phyloP scores from a whole-genome alignment of 2,113 vertebrate species.

The Xiphophorus hellerii region DNA sequence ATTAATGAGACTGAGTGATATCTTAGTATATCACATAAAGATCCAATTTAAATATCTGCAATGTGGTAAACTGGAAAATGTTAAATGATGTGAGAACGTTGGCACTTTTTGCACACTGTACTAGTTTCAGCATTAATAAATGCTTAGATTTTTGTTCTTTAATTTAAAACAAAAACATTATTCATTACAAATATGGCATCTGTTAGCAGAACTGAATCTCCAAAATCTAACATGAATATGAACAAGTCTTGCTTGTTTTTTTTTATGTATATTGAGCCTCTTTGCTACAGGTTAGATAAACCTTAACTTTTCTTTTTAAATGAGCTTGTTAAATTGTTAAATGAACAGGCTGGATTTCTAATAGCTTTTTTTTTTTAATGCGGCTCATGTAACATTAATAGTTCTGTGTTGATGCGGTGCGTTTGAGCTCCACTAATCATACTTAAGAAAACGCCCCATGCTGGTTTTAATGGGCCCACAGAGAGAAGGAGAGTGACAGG shows the following conservation, averaged over 20 bases:
- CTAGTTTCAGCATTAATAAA: no score
- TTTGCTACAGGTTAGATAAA: not conserved
- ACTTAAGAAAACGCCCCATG: conserved; percentile 14
- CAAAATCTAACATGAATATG: no score
- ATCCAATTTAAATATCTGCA: no score
- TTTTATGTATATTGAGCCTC: not conserved
- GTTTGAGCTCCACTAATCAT: conserved; percentile 24
- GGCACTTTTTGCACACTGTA: no score
- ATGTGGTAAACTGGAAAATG: no score
- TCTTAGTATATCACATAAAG: no score
- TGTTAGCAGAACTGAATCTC: no score
- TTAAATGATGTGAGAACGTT: no score
- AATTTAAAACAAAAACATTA: no score
- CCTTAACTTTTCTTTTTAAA: not conserved
- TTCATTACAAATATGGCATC: no score
- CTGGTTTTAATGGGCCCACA: conserved; percentile 45
- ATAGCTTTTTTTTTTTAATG: not conserved
- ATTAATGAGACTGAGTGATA: no score
- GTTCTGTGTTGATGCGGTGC: conserved; percentile 7
- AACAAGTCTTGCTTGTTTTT: not conserved
- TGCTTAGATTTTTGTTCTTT: no score
- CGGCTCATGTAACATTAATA: conserved; percentile 19
- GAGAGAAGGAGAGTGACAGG: conserved; percentile 15
- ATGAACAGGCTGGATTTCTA: not conserved
- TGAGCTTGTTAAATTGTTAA: not conserved